Conservation (phyloP, 2,113 vertebrate species). For the Chroicocephalus ridibundus region DNA sequence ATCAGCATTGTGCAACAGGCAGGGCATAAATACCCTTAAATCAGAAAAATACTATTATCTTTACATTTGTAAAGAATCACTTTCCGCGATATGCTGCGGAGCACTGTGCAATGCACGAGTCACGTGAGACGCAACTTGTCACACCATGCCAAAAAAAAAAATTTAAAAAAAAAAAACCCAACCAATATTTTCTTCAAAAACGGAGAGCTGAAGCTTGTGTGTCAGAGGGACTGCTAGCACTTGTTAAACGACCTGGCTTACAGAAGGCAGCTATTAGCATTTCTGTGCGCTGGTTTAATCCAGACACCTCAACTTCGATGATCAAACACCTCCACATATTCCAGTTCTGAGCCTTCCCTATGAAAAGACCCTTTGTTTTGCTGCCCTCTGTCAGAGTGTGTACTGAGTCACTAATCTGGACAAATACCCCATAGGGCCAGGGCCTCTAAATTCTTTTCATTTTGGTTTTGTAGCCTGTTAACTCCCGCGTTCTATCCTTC, state of each 20-base stretch:
- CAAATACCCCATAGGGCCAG: not conserved
- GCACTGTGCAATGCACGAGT: not conserved
- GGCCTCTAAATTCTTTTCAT: not conserved
- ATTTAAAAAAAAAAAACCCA: not conserved
- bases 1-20: not conserved
- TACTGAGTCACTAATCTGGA: not conserved
- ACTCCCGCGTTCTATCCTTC: not conserved
- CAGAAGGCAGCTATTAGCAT: not conserved
- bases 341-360: not conserved
- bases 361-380: not conserved
- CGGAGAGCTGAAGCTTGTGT: rapidly evolving
- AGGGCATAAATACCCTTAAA: not conserved
- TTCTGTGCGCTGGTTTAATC: not conserved
- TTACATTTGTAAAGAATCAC: not conserved
- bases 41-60: not conserved
- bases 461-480: not conserved
- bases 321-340: not conserved
- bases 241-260: not conserved
- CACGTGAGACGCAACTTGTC: not conserved
- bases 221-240: not conserved
- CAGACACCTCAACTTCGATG: not conserved
- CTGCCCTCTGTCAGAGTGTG: not conserved
- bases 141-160: not conserved
- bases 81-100: not conserved
- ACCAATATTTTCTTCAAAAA: not conserved